Evolutionary conservation across 2,797 vertebrate genomes (phyloP), one percentile per base, ranked within the genome.

Genomic region (Cirrhinus molitorella): DNA sequence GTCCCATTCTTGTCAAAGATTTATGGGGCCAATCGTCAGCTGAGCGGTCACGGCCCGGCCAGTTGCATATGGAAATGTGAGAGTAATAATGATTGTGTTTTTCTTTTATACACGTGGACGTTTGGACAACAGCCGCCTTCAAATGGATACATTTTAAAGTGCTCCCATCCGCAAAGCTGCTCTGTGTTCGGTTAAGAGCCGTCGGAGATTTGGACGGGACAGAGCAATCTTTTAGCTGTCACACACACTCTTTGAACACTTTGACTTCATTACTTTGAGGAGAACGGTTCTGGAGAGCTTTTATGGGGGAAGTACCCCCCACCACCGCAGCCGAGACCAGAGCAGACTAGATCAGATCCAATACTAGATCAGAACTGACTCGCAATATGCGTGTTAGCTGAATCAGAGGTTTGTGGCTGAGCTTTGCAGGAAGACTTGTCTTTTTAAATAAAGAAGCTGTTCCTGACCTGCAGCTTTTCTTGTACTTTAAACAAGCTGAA

Each of bases 391-490:
- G 55, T n/a, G 63, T 66, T 17, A 13, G n/a, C 10, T 34, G 59
- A 80, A 78, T 77, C 4, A 5, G 43, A 63, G 81, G 67, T 84
- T 34, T 63, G 25, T 28, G 25, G 25, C 59, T 63, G 59, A 28
- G 3, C 59, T 63, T 63, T 83, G 71, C 63, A 83, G 81, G 12
- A 86, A 88, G 85, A 85, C 79, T 65, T 6, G 17, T 83, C 68
- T 82, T 76, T 83, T 89, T 59, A 59, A 79, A 87, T 79, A 53
- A 82, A 77, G 88, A 43, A 78, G 81, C 37, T 87, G 87, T 90
- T 91, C 84, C 88, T 91, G 89, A 90, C 81, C n/a, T 66, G 28
- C 65, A 75, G n/a, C 16, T 82, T 86, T 72, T 88, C 76, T 81
- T 63, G 7, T 17, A 63, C 28, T 9, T 4, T 6, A 31, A 63